These are phyloP conservation scores for Neosilurus mollespiculum DNA, from an alignment of 2,797 vertebrate species.

Conservation along the genomic window DNA sequence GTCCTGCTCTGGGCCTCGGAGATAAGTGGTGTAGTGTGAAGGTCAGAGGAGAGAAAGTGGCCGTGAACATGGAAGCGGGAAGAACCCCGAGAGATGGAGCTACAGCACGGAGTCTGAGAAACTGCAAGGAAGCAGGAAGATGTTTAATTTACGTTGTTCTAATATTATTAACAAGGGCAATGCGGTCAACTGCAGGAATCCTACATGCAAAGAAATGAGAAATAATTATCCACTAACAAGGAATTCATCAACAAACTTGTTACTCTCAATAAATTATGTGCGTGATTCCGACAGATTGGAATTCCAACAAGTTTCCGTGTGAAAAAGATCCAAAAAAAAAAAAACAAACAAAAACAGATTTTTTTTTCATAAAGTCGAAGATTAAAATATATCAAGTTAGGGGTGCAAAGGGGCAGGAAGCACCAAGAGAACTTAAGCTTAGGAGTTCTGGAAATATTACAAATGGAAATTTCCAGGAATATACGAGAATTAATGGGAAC, in stretches of 20 bases:
- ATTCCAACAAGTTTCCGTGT: not conserved
- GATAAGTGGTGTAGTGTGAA: slow-evolving; percentile 38
- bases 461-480: too few species aligned
- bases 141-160: not conserved
- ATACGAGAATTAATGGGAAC: too few species aligned
- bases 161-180: not conserved
- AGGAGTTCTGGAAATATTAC: too few species aligned
- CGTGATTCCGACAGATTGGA: not conserved
- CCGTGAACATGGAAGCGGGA: slow-evolving; percentile 42
- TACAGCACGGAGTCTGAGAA: not conserved
- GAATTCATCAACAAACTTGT: not conserved
- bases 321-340: too few species aligned
- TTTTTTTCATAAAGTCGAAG: too few species aligned
- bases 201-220: not conserved
- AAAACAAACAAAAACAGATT: too few species aligned
- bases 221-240: not conserved
- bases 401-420: too few species aligned
- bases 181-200: not conserved
- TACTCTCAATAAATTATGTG: not conserved
- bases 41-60: slow-evolving; percentile 49
- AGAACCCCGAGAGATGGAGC: not conserved
- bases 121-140: not conserved
- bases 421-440: too few species aligned
- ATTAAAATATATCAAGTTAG: too few species aligned
- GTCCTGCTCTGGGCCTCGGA: slow-evolving; percentile 36